Percentiles rank a stretch among this genome's conserved stretches.
phyloP scores from a whole-genome alignment of 1,140 invertebrate genomes.

The Heliothis virescens region DNA sequence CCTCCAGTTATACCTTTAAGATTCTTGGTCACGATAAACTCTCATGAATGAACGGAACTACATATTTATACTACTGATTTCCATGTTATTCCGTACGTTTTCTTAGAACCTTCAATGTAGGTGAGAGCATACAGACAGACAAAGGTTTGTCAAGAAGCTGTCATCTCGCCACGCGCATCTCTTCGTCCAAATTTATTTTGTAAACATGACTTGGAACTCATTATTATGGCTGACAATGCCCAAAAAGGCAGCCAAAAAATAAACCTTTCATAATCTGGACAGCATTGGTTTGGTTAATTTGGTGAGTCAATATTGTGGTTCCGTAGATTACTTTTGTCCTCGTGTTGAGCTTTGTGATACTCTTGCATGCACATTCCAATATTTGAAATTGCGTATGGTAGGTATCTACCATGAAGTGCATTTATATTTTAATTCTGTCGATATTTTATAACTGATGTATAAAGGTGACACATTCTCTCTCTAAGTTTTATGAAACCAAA shows the following conservation, averaged over 20 bases:
- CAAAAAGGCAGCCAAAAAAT: constrained; percentile 21
- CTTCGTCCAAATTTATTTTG: constrained; percentile 44
- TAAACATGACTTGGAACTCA: constrained; percentile 37
- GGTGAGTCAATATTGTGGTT: constrained; percentile 6
- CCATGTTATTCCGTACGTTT: constrained; percentile 13
- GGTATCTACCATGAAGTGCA: too few species aligned
- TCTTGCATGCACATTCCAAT: too few species aligned
- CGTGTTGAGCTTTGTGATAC: too few species aligned
- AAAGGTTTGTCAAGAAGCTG: constrained; percentile 11
- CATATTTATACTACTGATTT: constrained; percentile 13
- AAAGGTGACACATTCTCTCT: too few species aligned
- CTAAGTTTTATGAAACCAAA: too few species aligned
- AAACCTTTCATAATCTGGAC: constrained; percentile 29
- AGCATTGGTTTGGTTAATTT: constrained; percentile 32
- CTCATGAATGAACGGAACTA: constrained; percentile 17
- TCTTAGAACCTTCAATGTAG: constrained; percentile 17
- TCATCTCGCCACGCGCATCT: neutral
- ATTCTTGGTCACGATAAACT: neutral
- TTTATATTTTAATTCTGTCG: too few species aligned
- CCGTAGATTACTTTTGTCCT: neutral
- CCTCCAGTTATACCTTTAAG: too few species aligned
- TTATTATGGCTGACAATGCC: constrained; percentile 37
- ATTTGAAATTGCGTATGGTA: too few species aligned
- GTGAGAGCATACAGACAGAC: neutral
- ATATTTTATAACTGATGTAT: too few species aligned